phyloP scores from a whole-genome alignment of 2,888 invertebrate species.

The Torymus auratus region DNA sequence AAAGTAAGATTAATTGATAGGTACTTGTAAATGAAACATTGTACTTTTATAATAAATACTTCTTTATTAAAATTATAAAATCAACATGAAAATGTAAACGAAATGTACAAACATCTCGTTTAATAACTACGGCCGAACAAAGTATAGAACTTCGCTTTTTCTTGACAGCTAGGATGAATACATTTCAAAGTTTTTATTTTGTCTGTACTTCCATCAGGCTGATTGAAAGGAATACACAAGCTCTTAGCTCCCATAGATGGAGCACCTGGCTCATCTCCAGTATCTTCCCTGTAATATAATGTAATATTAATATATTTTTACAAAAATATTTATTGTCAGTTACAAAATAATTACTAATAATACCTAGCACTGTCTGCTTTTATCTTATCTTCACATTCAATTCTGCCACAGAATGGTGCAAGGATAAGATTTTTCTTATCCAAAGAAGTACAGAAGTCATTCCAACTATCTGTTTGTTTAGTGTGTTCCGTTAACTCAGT shows the following conservation, averaged over 20 bases:
- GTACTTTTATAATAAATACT: no score
- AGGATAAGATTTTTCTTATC: conserved; percentile 94
- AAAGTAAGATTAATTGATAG: no score
- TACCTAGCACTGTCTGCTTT: conserved; percentile 96
- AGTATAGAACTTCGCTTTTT: conserved; percentile 89
- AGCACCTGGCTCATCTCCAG: conserved; percentile 85
- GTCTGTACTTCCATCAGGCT: conserved; percentile 81
- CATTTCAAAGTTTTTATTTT: conserved; percentile 84
- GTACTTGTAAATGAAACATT: no score
- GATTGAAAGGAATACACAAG: conserved; percentile 97
- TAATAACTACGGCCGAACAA: conserved; percentile 98
- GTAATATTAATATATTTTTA: conserved; percentile 11
- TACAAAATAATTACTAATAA: conserved; percentile 57
- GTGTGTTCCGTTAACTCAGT: conserved; percentile 86
- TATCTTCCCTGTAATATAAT: conserved; percentile 80
- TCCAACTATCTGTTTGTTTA: conserved; percentile 86
- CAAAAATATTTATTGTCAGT: conserved; percentile 20
- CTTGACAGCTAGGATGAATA: conserved; percentile 90
- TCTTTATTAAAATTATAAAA: neutral
- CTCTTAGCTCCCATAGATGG: conserved; percentile 99
- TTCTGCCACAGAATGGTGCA: conserved; percentile 96
- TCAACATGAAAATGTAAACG: conserved; percentile 14
- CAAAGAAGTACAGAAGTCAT: conserved; percentile 86
- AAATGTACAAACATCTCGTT: conserved; percentile 57
- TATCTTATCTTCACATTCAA: conserved; percentile 94